phyloP scores from a whole-genome alignment of 2,113 vertebrate species.

The Podilymbus podiceps region DNA sequence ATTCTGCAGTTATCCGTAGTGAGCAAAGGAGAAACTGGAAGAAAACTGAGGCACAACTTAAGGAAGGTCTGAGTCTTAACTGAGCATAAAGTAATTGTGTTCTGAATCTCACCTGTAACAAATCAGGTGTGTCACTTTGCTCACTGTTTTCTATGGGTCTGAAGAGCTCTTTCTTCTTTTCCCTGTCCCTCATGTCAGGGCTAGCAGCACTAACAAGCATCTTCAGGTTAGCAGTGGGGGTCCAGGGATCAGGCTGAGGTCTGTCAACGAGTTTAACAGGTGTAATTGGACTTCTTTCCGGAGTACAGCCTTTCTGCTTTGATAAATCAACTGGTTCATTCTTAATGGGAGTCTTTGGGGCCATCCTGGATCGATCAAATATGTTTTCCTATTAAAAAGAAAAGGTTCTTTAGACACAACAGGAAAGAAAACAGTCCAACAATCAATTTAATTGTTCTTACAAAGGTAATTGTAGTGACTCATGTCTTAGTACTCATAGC shows the following conservation, averaged over 20 bases:
- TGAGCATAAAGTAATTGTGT: fast-evolving
- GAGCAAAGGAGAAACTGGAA: not conserved
- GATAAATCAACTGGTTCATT: conserved; percentile 75
- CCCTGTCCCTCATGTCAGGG: conserved; percentile 81
- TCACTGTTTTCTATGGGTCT: conserved; percentile 84
- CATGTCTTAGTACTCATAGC: not conserved
- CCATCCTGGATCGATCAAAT: conserved; percentile 80
- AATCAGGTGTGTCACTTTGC: conserved; percentile 62
- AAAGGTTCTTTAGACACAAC: conserved; percentile 1
- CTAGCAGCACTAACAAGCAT: conserved; percentile 83
- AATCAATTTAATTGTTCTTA: not conserved
- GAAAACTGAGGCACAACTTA: not conserved
- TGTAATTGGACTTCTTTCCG: conserved; percentile 82
- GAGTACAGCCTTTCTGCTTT: conserved; percentile 73
- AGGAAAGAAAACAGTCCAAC: not conserved
- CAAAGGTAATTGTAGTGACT: not conserved
- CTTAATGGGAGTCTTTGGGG: conserved; percentile 82
- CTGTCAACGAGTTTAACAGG: conserved; percentile 81
- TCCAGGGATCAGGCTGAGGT: conserved; percentile 75
- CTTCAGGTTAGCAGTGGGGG: conserved; percentile 83
- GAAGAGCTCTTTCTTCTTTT: conserved; percentile 90
- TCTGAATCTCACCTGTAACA: conserved; percentile 72
- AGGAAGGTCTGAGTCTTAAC: not conserved
- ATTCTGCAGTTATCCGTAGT: not conserved
- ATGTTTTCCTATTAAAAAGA: conserved; percentile 86